Evolutionary conservation across 1,140 invertebrate species (phyloP).

Genomic region (Homarus americanus): DNA sequence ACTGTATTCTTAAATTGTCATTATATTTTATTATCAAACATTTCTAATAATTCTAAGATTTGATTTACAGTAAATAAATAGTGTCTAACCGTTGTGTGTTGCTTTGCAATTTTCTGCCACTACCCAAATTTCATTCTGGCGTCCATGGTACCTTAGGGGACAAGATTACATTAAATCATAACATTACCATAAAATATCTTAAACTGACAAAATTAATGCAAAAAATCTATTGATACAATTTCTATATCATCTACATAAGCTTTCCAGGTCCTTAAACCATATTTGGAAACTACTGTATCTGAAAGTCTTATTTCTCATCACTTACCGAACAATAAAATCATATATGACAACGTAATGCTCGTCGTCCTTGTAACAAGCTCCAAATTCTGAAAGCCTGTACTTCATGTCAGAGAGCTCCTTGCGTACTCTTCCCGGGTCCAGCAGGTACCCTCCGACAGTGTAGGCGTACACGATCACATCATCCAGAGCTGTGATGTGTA

Average conservation of each 20-base stretch:
- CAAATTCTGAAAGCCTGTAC: constrained; percentile 74
- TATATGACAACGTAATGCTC: constrained; percentile 76
- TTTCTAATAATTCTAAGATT: too few relatives aligned
- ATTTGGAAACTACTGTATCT: not conserved
- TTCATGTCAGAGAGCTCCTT: constrained; percentile 74
- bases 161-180: too few relatives aligned
- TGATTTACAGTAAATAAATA: not conserved
- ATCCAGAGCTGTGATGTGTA: constrained; percentile 75
- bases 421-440: constrained; percentile 75
- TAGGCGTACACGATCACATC: constrained; percentile 76
- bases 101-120: constrained; percentile 75
- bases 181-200: not conserved
- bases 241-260: not conserved
- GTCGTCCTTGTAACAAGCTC: constrained; percentile 75
- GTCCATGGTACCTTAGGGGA: constrained; percentile 75
- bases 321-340: constrained; percentile 75
- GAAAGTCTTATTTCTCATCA: not conserved
- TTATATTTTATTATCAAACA: too few relatives aligned
- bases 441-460: constrained; percentile 76
- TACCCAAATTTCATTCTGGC: constrained; percentile 77
- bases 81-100: constrained; percentile 63
- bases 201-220: not conserved
- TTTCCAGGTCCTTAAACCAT: not conserved
- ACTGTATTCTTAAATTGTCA: too few relatives aligned
- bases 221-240: not conserved